Conservation (phyloP, 2,113 vertebrate species). For the Zosterops pallidus region DNA sequence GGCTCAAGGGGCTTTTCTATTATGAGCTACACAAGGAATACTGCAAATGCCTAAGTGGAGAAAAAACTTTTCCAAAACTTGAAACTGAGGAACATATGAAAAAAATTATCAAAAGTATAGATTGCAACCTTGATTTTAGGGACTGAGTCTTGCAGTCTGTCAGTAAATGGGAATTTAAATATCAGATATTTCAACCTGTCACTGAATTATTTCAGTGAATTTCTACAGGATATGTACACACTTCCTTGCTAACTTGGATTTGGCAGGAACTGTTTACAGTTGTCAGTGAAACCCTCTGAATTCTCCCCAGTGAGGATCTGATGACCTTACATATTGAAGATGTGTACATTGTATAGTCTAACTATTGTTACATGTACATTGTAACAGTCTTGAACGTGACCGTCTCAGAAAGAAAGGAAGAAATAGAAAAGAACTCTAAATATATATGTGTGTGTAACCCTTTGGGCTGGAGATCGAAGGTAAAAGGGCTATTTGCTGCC, state of each 20-base stretch:
- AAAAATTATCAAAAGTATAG: background rate
- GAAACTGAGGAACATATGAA: background rate
- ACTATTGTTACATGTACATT: background rate
- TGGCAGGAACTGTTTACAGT: background rate
- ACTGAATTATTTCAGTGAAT: background rate
- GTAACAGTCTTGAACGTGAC: no score
- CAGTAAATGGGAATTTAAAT: background rate
- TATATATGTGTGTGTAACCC: background rate
- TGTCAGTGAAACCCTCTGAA: background rate
- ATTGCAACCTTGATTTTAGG: background rate
- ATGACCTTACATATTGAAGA: background rate
- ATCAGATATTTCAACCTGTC: background rate
- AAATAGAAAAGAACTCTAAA: background rate
- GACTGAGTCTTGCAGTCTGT: background rate
- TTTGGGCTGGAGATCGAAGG: background rate
- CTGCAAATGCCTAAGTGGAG: background rate
- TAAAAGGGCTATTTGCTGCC: slow-evolving; percentile 51
- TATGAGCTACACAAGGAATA: background rate
- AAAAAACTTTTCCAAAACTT: background rate
- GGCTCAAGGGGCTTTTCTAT: background rate
- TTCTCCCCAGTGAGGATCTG: background rate
- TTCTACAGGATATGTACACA: background rate
- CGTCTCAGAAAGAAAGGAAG: background rate
- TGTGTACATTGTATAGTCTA: background rate
- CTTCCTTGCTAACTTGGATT: background rate